Base-by-base conservation (phyloP, 2,797 vertebrate genomes). In the Sebastes kiyomatsui region DNA sequence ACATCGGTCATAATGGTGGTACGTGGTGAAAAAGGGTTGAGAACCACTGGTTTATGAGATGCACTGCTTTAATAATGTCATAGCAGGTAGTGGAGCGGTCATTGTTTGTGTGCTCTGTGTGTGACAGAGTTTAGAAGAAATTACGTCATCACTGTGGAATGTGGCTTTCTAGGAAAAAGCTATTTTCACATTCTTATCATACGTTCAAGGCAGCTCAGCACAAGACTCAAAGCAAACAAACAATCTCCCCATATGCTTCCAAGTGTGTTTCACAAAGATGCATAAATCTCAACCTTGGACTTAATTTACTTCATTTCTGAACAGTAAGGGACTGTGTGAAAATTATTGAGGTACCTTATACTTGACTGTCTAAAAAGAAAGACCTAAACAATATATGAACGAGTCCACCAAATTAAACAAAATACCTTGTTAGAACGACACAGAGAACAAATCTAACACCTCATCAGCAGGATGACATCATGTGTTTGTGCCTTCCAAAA, bases 71-170 rank as follows among this genome's bases (percentile, higher is more conserved):
- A 23, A 38, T 75, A 52, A 22, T 46, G 56, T 65, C 38, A 10
- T 28, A 46, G 54, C 65, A 68, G 65, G n/a, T 30, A 6, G 76
- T 3, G 30, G 30, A 27, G 30, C 0, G 1, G 35, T 7, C 6
- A 11, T 67, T 81, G 72, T 85, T 72, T 71, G 49, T 71, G 49
- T 14, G 67, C 46, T 11, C 1, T 25, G 60, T 38, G 49, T 64
- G 83, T 74, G 85, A 89, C 62, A 30, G 27, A 46, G 61, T 18
- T 61, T 30, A 14, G 13, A 22, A 64, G 66, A 76, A 27, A 33
- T 80, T 54, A 81, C 7, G 9, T 85, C 81, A 84, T 20, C 28
- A 7, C 66, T 30, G 0, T 68, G 83, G 85, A 81, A 89, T 85
- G 70, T 58, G 49, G 20, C 49, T 52, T 32, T 75, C 55, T 65